Conservation (phyloP, 2,888 invertebrate species). For the Cataglyphis livida region DNA sequence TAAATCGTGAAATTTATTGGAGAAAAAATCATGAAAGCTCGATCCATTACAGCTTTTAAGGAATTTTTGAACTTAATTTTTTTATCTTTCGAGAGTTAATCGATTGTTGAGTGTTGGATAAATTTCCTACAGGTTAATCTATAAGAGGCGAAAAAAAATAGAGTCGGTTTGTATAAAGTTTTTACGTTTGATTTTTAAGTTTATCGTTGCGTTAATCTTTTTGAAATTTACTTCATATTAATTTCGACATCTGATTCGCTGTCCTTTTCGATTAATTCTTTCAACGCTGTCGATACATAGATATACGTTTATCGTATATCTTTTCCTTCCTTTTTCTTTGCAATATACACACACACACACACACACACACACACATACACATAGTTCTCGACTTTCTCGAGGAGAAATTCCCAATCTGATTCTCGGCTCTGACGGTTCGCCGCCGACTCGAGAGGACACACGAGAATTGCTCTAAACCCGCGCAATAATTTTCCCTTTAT, state of each 20-base stretch:
- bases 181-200: neutral
- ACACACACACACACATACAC: neutral
- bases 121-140: neutral
- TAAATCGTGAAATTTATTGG: neutral
- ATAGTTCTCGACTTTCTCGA: neutral
- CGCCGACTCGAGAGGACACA: conserved; percentile 17
- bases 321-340: neutral
- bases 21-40: neutral
- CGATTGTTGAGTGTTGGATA: neutral
- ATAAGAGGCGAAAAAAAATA: neutral
- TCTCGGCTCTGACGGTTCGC: conserved; percentile 7
- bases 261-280: neutral
- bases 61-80: neutral
- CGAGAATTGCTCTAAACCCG: conserved; percentile 22
- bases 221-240: neutral
- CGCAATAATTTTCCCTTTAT: conserved; percentile 45
- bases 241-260: neutral
- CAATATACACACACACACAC: neutral
- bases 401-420: neutral
- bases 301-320: neutral
- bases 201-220: neutral
- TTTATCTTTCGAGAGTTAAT: neutral
- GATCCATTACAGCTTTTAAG: neutral
- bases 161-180: neutral
- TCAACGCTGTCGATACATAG: neutral